Evolutionary conservation across 2,888 invertebrate species (phyloP).

Genomic region (Linnaemya tessellans): DNA sequence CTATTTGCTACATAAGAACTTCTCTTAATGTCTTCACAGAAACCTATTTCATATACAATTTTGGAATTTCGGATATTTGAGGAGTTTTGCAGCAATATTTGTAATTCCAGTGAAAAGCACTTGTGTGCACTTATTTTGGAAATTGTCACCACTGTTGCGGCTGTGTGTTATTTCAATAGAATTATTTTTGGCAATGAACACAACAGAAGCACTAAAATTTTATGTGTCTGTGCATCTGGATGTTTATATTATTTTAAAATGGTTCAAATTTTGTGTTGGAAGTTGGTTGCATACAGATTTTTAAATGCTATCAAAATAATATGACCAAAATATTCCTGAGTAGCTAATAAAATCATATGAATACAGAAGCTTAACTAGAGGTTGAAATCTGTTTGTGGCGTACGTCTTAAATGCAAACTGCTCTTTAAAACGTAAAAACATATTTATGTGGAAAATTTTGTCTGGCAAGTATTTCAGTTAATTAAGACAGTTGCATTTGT

Average conservation of each 20-base stretch:
- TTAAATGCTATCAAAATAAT: conserved; percentile 52
- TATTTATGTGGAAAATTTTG: background rate
- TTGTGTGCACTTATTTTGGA: background rate
- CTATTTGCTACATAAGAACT: too few species aligned
- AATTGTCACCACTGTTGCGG: conserved; percentile 26
- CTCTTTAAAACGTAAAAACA: background rate
- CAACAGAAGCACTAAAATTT: conserved; percentile 46
- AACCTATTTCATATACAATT: too few species aligned
- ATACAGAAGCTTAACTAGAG: conserved; percentile 10
- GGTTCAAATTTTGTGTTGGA: conserved; percentile 48
- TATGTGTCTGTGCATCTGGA: conserved; percentile 19
- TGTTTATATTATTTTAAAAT: conserved; percentile 29
- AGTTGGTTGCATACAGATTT: conserved; percentile 50
- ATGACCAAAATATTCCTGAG: conserved; percentile 43
- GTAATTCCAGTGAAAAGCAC: background rate
- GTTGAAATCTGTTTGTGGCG: background rate
- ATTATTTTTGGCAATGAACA: conserved; percentile 45
- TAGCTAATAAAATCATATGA: conserved; percentile 41
- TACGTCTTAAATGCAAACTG: background rate
- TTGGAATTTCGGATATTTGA: too few species aligned
- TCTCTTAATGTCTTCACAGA: too few species aligned
- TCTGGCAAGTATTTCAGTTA: too few species aligned
- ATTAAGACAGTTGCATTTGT: too few species aligned
- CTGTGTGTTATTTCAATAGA: conserved; percentile 26
- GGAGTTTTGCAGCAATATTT: too few species aligned